These are phyloP conservation scores for Fratercula arctica DNA, from an alignment of 2,797 vertebrate species.

Conservation along the genomic window DNA sequence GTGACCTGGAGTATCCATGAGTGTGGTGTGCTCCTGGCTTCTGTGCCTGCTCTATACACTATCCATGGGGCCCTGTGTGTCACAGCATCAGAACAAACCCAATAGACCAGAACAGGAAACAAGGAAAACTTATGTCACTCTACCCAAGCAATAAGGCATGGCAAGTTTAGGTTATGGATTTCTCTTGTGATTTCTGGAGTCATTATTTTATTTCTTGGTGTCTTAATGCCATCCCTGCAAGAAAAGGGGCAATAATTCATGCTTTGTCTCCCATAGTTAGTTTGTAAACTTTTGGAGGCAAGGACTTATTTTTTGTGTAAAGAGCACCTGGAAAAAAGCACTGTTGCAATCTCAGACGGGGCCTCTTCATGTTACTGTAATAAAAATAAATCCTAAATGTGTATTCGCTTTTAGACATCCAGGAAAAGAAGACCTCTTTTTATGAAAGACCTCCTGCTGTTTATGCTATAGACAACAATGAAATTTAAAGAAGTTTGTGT, in stretches of 20 bases:
- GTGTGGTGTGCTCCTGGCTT: neutral
- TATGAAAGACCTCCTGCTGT: neutral
- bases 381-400: neutral
- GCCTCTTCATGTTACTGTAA: neutral
- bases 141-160: neutral
- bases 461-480: neutral
- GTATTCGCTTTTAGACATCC: neutral
- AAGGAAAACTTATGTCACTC: neutral
- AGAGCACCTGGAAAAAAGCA: neutral
- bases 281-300: neutral
- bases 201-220: neutral
- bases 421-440: neutral
- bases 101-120: neutral
- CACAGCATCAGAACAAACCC: rapidly evolving
- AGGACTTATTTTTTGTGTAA: neutral
- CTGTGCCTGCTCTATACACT: neutral
- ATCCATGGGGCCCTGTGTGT: rapidly evolving
- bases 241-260: neutral
- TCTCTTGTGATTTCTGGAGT: neutral
- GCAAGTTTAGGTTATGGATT: neutral
- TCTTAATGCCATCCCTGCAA: neutral
- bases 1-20: neutral
- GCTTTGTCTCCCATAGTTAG: neutral
- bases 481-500: neutral
- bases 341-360: neutral